Evolutionary conservation across 37 sponge, comb jelly and placozoan species (phyloP).

Genomic region (Sycon ciliatum): DNA sequence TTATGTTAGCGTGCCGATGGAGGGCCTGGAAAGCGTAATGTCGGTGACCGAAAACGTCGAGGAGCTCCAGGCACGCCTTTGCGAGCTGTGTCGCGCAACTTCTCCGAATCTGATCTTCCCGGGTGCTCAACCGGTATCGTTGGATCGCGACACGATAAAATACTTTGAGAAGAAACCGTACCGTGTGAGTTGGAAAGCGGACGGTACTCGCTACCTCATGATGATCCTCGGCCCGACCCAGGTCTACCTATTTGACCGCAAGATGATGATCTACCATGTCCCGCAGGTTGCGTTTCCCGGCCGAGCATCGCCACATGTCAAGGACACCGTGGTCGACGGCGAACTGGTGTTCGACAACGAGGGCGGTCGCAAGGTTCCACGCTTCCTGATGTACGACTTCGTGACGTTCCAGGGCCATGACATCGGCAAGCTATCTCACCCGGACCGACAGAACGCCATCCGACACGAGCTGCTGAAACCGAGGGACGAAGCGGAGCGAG

Average conservation of each 20-base stretch:
- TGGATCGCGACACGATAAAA: slow-evolving; percentile 66
- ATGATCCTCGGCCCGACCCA: slow-evolving; percentile 45
- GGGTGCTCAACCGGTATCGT: slow-evolving; percentile 89
- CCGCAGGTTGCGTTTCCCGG: slow-evolving; percentile 53
- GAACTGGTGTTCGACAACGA: slow-evolving; percentile 85
- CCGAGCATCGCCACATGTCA: slow-evolving; percentile 36
- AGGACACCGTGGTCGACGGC: slow-evolving; percentile 75
- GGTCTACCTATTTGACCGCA: slow-evolving; percentile 79
- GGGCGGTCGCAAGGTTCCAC: slow-evolving; percentile 37
- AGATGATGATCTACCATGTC: slow-evolving; percentile 64
- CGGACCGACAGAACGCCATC: slow-evolving; percentile 2
- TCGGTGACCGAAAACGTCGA: too few species aligned
- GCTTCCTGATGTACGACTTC: slow-evolving; percentile 85
- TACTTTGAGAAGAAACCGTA: slow-evolving; percentile 60
- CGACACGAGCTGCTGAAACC: neutral
- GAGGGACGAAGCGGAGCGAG: neutral
- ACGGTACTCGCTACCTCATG: slow-evolving; percentile 87
- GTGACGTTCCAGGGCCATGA: slow-evolving; percentile 61
- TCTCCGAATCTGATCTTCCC: too few species aligned
- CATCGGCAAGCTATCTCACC: slow-evolving; percentile 53
- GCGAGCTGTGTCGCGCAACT: too few species aligned
- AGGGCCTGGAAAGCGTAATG: too few species aligned
- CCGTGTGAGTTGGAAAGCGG: slow-evolving; percentile 95
- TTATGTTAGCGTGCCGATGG: too few species aligned
- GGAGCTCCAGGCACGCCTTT: too few species aligned